Conservation (phyloP, 2,888 invertebrate species). For the Epinotia bilunana region DNA sequence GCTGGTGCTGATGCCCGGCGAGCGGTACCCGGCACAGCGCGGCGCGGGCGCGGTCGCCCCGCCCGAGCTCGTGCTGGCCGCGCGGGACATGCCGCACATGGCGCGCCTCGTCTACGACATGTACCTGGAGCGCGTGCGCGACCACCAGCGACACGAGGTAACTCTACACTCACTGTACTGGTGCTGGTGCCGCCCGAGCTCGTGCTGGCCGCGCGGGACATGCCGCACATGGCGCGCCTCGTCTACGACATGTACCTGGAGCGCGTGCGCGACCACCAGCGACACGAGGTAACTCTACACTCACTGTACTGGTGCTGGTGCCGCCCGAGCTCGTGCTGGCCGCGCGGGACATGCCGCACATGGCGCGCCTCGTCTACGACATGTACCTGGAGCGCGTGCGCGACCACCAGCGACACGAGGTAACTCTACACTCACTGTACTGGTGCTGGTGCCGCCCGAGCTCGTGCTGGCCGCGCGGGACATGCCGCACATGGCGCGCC, state of each 20-base stretch:
- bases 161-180: too few relatives aligned
- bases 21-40: too few relatives aligned
- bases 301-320: too few relatives aligned
- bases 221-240: constrained; percentile 97
- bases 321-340: constrained; percentile 38
- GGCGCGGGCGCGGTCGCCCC: too few relatives aligned
- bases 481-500: too few relatives aligned
- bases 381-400: too few relatives aligned
- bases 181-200: constrained; percentile 52
- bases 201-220: constrained; percentile 87
- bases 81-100: constrained; percentile 92
- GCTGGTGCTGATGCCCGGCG: too few relatives aligned
- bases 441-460: too few relatives aligned
- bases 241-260: constrained; percentile 96
- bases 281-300: constrained; percentile 67
- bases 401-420: too few relatives aligned
- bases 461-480: too few relatives aligned
- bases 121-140: constrained; percentile 90
- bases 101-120: constrained; percentile 97
- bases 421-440: too few relatives aligned
- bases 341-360: constrained; percentile 95
- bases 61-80: too few relatives aligned
- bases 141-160: neutral
- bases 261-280: constrained; percentile 81
- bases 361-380: constrained; percentile 86